Evolutionary conservation across 1,140 invertebrate species (phyloP), one percentile per base, ranked within the genome.

Genomic region (Calycopis cecrops): DNA sequence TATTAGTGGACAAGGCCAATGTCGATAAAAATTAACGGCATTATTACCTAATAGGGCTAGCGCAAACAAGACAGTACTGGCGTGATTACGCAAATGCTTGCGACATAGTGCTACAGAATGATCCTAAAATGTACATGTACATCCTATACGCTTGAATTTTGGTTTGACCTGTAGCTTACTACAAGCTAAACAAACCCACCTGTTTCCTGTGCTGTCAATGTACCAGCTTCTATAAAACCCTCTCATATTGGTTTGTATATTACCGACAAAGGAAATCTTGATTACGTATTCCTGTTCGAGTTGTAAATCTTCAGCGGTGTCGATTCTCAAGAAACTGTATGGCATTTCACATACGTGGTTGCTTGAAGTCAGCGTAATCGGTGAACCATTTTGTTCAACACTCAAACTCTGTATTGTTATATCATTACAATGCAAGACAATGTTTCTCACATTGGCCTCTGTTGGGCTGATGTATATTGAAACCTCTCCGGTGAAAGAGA

Each of bases 381-480:
- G 8, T 35, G 68, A n/a, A 52, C 54, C 33, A 35, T 51, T 40
- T 17, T 56, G 12, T 48, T 59, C 35, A 52, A 62, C 7, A 52
- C 52, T 60, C 7, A 79, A 51, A 6, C 37, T 48, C 3, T 62
- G 49, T 9, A 92, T 90, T 0, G 76, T 85, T 3, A 95, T 61
- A 51, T 90, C 88, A 57, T 91, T 91, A 1, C 89, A 87, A 63
- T 96, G 94, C 7, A 96, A 69, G 0, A 90, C 90, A 16, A 96
- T 74, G 52, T 73, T 47, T 8, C 12, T 69, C 0, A 89, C 63
- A 59, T 82, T 79, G 3, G 38, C 48, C 18, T 53, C 33, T 0
- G 52, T 71, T 0, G 86, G 55, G 0, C 52, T 57, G 3, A 85
- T 60, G 14, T 78, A 71, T 35, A 94, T 93, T 6, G 60, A 73